Evolutionary conservation across 2,113 vertebrate species (phyloP).

Genomic region (Sapayoa aenigma): DNA sequence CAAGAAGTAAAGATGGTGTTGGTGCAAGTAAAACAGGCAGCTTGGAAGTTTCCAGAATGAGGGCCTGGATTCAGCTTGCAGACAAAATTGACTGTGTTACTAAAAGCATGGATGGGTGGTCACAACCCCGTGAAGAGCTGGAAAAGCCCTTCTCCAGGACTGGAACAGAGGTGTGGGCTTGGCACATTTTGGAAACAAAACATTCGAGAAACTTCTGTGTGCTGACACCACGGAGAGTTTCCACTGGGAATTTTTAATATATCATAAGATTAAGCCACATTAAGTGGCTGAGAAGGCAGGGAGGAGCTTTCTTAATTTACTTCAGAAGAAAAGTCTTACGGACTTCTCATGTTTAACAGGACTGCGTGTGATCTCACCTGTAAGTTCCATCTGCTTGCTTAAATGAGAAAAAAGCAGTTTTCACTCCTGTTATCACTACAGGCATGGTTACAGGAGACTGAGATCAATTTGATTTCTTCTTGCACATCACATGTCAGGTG

Average conservation of each 20-base stretch:
- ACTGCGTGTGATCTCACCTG: neutral
- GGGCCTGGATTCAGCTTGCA: neutral
- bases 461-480: neutral
- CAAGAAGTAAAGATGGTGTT: neutral
- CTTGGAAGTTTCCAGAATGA: neutral
- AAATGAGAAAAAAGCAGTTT: neutral
- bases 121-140: neutral
- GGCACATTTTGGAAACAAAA: neutral
- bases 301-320: neutral
- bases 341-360: neutral
- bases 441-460: neutral
- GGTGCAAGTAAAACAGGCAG: neutral
- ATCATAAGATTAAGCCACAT: neutral
- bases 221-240: neutral
- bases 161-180: neutral
- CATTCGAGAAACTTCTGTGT: neutral
- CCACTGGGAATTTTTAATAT: neutral
- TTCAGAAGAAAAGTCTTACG: neutral
- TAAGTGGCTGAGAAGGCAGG: neutral
- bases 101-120: neutral
- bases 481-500: neutral
- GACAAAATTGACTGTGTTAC: neutral
- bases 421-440: neutral
- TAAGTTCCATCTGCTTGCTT: neutral
- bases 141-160: neutral